Conservation (phyloP, 1,140 invertebrate genomes). For the Polyergus mexicanus region DNA sequence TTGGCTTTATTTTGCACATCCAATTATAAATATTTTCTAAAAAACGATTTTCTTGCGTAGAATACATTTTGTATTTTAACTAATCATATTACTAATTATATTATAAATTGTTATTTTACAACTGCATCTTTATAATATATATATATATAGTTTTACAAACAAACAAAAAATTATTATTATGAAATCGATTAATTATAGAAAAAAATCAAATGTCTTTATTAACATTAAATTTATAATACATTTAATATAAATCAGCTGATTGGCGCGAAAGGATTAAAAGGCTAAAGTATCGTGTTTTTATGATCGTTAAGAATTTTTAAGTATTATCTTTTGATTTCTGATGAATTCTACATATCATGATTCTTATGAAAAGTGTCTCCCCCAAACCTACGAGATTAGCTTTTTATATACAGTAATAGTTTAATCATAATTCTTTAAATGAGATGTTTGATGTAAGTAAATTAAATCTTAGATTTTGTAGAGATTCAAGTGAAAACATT, state of each 20-base stretch:
- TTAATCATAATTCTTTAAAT: neutral
- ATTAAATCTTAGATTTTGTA: neutral
- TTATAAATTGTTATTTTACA: neutral
- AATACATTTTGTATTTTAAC: neutral
- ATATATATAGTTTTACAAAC: neutral
- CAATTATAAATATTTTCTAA: neutral
- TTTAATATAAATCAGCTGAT: neutral
- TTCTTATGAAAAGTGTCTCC: neutral
- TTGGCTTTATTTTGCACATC: neutral
- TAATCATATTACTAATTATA: neutral
- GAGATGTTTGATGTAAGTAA: neutral
- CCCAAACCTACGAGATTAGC: neutral
- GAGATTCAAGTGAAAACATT: neutral
- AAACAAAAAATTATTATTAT: neutral
- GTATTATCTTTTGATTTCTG: constrained; percentile 52
- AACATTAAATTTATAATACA: neutral
- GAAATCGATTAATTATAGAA: neutral
- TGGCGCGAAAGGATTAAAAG: neutral
- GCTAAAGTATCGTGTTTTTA: neutral
- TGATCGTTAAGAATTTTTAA: neutral
- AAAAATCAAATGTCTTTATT: neutral
- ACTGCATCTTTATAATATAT: neutral
- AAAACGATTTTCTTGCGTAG: neutral
- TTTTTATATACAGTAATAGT: constrained; percentile 3
- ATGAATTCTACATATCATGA: constrained; percentile 68